Evolutionary conservation across 2,113 vertebrate genomes (phyloP).

Genomic region (Ginglymostoma cirratum): DNA sequence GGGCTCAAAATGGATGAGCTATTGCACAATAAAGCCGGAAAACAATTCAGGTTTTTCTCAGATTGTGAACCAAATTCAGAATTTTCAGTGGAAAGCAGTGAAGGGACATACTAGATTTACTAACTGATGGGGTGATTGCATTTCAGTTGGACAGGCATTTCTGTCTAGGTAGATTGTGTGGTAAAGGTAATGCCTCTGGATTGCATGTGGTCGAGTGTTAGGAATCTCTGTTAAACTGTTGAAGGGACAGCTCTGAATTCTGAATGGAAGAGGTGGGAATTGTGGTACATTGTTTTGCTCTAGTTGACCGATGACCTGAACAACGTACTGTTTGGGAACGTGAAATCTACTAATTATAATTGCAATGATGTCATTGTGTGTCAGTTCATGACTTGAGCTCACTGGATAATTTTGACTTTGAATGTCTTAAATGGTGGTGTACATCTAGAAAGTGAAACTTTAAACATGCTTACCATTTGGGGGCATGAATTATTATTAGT

Average conservation of each 20-base stretch:
- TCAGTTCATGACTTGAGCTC: background rate
- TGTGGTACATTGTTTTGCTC: background rate
- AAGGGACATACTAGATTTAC: too few species aligned
- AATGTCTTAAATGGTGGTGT: background rate
- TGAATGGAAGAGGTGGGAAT: background rate
- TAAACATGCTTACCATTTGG: background rate
- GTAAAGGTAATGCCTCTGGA: too few species aligned
- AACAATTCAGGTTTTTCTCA: background rate
- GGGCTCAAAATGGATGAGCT: background rate
- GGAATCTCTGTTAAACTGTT: too few species aligned
- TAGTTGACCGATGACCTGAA: background rate
- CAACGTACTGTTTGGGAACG: background rate
- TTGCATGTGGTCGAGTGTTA: too few species aligned
- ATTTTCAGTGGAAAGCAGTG: background rate
- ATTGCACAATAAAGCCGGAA: background rate
- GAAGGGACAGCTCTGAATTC: background rate
- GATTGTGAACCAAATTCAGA: background rate
- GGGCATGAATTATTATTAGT: background rate
- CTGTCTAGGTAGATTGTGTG: too few species aligned
- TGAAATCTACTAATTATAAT: background rate
- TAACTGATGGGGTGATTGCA: too few species aligned
- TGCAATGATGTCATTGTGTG: background rate
- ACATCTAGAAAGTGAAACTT: background rate
- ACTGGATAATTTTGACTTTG: background rate
- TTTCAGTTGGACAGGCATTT: too few species aligned